Evolutionary conservation across 1,140 invertebrate species (phyloP).

Genomic region (Chymomyza costata): DNA sequence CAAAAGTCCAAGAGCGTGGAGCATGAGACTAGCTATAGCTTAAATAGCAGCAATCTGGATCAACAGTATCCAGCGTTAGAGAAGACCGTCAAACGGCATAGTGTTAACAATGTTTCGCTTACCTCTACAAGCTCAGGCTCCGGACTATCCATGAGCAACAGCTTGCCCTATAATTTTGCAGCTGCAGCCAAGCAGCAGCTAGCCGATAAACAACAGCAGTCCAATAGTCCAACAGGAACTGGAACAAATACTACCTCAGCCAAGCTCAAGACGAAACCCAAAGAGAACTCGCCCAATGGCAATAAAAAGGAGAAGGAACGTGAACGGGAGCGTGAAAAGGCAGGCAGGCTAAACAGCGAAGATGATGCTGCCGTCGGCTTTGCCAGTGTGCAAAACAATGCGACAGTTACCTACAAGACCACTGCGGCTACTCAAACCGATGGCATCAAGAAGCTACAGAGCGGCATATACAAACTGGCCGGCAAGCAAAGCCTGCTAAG

Average conservation of each 20-base stretch:
- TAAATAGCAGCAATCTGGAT: constrained; percentile 65
- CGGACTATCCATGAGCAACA: constrained; percentile 3
- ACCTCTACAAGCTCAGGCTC: constrained; percentile 3
- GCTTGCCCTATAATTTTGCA: constrained; percentile 57
- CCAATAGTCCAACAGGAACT: constrained; percentile 6
- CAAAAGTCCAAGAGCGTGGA: constrained; percentile 74
- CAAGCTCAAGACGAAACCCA: constrained; percentile 12
- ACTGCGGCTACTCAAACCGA: constrained; percentile 53
- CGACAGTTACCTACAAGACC: constrained; percentile 27
- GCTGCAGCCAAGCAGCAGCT: constrained; percentile 50
- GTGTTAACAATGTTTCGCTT: constrained; percentile 52
- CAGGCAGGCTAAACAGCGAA: constrained; percentile 48
- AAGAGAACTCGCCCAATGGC: constrained; percentile 9
- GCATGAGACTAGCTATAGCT: constrained; percentile 60
- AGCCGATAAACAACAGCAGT: constrained; percentile 34
- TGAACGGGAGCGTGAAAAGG: no score
- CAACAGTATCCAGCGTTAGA: constrained; percentile 73
- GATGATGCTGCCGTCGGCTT: constrained; percentile 5
- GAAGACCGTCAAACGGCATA: constrained; percentile 73
- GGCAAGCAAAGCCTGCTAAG: not conserved
- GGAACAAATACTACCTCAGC: constrained; percentile 20
- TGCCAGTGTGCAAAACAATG: not conserved
- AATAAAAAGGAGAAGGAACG: constrained; percentile 13
- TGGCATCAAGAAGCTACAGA: constrained; percentile 32
- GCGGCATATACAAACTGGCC: not conserved